Evolutionary conservation across 2,888 invertebrate species (phyloP), one percentile per base, ranked within the genome.

Genomic region (Bedellia somnulentella): DNA sequence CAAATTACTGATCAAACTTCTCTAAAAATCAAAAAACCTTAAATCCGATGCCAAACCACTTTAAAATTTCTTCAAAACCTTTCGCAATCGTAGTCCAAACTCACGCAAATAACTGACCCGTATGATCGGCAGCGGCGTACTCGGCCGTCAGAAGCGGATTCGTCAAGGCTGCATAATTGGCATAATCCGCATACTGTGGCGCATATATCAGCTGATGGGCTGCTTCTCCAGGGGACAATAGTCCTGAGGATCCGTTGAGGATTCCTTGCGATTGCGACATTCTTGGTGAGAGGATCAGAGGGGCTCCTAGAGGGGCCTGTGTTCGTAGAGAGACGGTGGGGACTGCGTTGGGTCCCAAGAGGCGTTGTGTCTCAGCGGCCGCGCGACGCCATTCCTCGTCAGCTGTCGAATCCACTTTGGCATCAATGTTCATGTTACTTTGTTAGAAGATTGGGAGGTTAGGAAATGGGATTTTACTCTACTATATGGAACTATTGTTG

Each of bases 281-380:
- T 46, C 93, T 82, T 35, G 93, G 92, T 24, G 93, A 93, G 38
- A 96, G 81, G 48, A 97, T 94, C 53, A 96, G 80, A 2, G 95
- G 96, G 1, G 95, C 93, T 15, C 96, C 93, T 36, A 93, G 62
- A 0, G 94, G 93, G 6, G 90, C 86, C 29, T 81, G 85, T 2
- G 83, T 80, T 39, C 81, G 79, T 36, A 83, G 66, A 21, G 82
- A 75, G 3, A 36, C 31, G 12, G 32, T 33, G 2, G 13, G 16
- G 6, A 52, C 86, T 33, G 64, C 75, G 0, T 56, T 57, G 6
- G 76, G 82, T 11, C 80, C 82, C 29, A 87, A 61, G 34, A 91
- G 79, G 26, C 91, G 82, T 57, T 90, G 90, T 11, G 86, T 86
- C 54, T 91, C 91, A 1, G 85, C 80, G 10, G 85, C 87, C 10